phyloP scores from a whole-genome alignment of 1,140 invertebrate genomes.

The Cardiocondyla obscurior region DNA sequence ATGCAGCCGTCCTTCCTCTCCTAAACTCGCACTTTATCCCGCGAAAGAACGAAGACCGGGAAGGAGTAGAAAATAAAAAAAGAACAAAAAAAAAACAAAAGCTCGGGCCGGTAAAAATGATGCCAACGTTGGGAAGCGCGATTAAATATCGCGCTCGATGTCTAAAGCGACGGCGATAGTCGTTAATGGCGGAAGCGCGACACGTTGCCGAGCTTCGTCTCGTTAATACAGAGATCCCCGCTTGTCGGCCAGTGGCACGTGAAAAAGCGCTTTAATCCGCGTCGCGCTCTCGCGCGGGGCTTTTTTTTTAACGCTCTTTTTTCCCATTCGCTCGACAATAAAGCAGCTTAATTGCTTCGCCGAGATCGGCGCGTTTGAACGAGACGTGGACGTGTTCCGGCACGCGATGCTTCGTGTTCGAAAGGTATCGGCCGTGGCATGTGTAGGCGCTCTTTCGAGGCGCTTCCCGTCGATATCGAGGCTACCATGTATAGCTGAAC shows the following conservation, averaged over 20 bases:
- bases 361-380: conserved; percentile 48
- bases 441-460: background rate
- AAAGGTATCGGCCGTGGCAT: conserved; percentile 14
- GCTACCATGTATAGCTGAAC: background rate
- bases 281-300: background rate
- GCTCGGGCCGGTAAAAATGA: conserved; percentile 60
- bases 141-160: conserved; percentile 65
- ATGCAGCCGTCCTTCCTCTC: background rate
- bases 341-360: conserved; percentile 53
- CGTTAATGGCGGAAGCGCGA: conserved; percentile 54
- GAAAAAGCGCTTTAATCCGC: conserved; percentile 55
- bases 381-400: conserved; percentile 38
- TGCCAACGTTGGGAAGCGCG: conserved; percentile 37
- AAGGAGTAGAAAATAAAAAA: background rate
- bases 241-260: conserved; percentile 1
- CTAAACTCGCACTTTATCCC: conserved; percentile 12
- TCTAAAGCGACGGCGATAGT: conserved; percentile 40
- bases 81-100: conserved; percentile 30
- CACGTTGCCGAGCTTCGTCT: conserved; percentile 26
- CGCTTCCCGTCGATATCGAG: conserved; percentile 1
- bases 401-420: conserved; percentile 29
- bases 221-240: conserved; percentile 56
- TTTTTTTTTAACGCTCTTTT: conserved; percentile 23
- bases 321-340: conserved; percentile 45
- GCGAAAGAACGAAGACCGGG: background rate